Base-by-base conservation (phyloP, 1,140 invertebrate genomes). In the Plutomurus gul region DNA sequence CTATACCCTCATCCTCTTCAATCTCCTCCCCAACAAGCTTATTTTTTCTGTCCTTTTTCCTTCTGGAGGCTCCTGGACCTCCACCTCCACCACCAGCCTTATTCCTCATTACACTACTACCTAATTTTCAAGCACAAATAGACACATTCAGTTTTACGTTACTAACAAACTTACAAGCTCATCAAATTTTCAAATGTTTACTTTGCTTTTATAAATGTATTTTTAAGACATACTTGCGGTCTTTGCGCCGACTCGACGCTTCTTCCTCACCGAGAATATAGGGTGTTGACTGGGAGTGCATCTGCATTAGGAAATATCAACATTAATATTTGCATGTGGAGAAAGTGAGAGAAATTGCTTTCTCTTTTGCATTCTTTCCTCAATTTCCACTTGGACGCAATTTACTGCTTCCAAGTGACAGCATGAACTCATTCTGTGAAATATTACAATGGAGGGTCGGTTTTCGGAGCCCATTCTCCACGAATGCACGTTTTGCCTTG, bases 401-500 rank as follows among this genome's bases (percentile, higher is more conserved):
- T 27, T 13, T 30, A 6, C n/a, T n/a, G n/a, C n/a, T n/a, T n/a
- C n/a, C n/a, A n/a, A n/a, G n/a, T n/a, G n/a, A n/a, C n/a, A n/a
- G n/a, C n/a, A n/a, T n/a, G n/a, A n/a, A n/a, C n/a, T n/a, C n/a
- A n/a, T n/a, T n/a, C n/a, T n/a, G n/a, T 16, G 36, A 20, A 49
- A 70, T 5, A 0, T 70, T 84, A 92, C 91, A 90, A 92, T 6
- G 92, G 92, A 25, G 94, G 85, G 49, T 84, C 82, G 11, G 79
- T 79, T 81, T 84, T 82, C 1, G 83, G 83, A 18, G 83, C 76
- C 83, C 95, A 97, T 49, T 91, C 89, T 1, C 95, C 95, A 11
- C 94, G 93, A 20, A 97, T 91, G 84, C 96, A 98, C 0, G 95
- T 97, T 0, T 96, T 96, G 4, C 96, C 96, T 0, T 93, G 93